Percentiles rank a stretch among this genome's conserved stretches.
Evolutionary conservation across 2,113 vertebrate genomes (phyloP).

Genomic region (Tragelaphus scriptus): DNA sequence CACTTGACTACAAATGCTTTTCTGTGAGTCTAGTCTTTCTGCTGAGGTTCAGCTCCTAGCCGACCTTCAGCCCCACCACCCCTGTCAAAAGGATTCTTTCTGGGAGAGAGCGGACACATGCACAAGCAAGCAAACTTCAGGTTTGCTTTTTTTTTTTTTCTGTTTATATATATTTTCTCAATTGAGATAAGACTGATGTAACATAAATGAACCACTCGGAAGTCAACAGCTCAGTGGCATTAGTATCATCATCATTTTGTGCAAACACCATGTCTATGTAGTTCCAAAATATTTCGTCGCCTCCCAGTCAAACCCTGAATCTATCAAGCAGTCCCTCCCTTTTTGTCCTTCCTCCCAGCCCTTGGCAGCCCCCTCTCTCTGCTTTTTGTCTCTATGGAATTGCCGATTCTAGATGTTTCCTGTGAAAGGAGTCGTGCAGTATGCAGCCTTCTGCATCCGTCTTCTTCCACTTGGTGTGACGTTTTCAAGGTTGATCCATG

Average conservation of each 20-base stretch:
- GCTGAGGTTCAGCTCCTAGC: neutral
- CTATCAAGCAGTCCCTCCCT: fast-evolving
- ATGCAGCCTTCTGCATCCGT: neutral
- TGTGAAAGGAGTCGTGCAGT: fast-evolving
- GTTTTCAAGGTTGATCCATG: neutral
- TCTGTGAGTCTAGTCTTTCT: neutral
- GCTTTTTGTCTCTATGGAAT: neutral
- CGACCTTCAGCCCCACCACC: neutral
- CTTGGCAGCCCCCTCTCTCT: neutral
- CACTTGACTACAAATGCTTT: neutral
- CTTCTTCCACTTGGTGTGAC: neutral
- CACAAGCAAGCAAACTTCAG: neutral
- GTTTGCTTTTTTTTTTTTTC: neutral
- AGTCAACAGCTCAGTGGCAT: fast-evolving
- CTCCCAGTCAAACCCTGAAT: too few species aligned
- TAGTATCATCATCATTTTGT: neutral
- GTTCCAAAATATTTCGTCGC: neutral
- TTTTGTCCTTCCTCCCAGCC: too few species aligned
- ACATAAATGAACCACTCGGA: neutral
- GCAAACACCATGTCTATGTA: fast-evolving
- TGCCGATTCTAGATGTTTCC: fast-evolving
- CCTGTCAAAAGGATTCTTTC: neutral
- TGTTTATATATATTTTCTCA: neutral
- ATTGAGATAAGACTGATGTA: neutral
- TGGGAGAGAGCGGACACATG: neutral